Base-by-base conservation (phyloP, 1,140 invertebrate genomes). In the Drosophila auraria region DNA sequence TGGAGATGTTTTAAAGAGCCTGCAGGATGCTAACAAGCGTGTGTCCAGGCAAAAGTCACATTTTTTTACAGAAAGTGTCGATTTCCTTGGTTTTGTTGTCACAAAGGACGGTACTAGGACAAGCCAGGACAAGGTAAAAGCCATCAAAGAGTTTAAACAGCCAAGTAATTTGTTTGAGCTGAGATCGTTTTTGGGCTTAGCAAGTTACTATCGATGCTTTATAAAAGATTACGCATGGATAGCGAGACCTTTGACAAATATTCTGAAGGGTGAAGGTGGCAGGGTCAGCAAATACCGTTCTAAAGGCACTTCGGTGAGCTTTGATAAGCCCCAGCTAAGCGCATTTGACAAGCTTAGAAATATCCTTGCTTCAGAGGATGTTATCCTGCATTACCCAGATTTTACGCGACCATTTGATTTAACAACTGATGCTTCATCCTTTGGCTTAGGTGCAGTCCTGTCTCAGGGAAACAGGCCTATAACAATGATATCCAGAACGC, bases 371-470 rank as follows among this genome's bases (percentile, higher is more conserved):
- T 66, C 58, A 23, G 66, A 80, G 59, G 78, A 71, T 50, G 66
- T 71, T 11, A 30, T 70, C 9, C 38, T 69, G n/a, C 25, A 42
- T 30, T 61, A 90, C 47, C 92, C 91, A 7, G 82, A 93, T 54
- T 93, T 92, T 63, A 44, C 38, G 2, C 0, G 20, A 20, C 20
- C 20, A 20, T 20, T 20, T 20, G 20, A 20, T 20, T 20, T 20
- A 20, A 20, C 62, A 1, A 93, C 80, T 12, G 91, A 93, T 44
- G 49, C 61, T 23, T 63, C 61, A 63, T 38, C 23, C 50, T 53
- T 63, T 53, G 49, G 49, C 49, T 40, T 53, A 54, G 50, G 38
- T 53, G 49, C 50, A 54, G 63, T 59, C 15, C 30, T 59, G 57
- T 45, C 23, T 59, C n/a, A 45, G 57, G 42, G 57, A 59, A 59